Evolutionary conservation across 1,140 invertebrate species (phyloP).

Genomic region (Pseudomyrmex dendroicus): DNA sequence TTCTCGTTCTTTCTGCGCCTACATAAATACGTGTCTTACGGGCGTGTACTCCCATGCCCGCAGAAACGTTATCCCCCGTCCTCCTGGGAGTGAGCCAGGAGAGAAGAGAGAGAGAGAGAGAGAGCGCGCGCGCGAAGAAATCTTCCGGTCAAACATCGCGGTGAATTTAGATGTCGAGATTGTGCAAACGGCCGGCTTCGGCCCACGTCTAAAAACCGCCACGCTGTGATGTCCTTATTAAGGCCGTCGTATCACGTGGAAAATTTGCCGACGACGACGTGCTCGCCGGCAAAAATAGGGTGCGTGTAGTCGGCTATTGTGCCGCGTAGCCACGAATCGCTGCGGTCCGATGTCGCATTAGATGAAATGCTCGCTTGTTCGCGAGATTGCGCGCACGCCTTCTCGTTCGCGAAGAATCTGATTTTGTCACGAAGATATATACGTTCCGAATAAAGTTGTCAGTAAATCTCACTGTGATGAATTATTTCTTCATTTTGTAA

Average conservation of each 20-base stretch:
- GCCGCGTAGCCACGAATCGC: background rate
- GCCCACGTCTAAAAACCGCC: slow-evolving; percentile 11
- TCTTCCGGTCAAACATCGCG: slow-evolving; percentile 62
- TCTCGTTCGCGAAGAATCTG: background rate
- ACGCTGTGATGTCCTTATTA: slow-evolving; percentile 71
- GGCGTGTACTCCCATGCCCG: background rate
- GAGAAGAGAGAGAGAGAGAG: background rate
- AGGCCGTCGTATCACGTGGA: slow-evolving; percentile 50
- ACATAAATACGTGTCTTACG: slow-evolving; percentile 45
- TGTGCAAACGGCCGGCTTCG: slow-evolving; percentile 26
- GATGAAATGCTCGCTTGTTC: slow-evolving; percentile 32
- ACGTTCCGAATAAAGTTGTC: background rate
- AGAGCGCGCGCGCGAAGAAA: slow-evolving; percentile 24
- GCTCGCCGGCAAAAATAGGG: slow-evolving; percentile 13
- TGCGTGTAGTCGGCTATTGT: slow-evolving; percentile 27
- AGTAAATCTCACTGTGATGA: no score
- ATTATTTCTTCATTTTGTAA: no score
- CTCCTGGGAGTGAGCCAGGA: background rate
- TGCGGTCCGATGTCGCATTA: slow-evolving; percentile 4
- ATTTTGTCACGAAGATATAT: background rate
- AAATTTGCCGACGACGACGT: slow-evolving; percentile 52
- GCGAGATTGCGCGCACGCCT: slow-evolving; percentile 9
- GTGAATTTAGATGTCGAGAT: slow-evolving; percentile 71
- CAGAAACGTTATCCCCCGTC: slow-evolving; percentile 34
- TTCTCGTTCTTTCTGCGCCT: slow-evolving; percentile 32